Base-by-base conservation (phyloP, 2,797 vertebrate genomes). In the Pangasius macronema region DNA sequence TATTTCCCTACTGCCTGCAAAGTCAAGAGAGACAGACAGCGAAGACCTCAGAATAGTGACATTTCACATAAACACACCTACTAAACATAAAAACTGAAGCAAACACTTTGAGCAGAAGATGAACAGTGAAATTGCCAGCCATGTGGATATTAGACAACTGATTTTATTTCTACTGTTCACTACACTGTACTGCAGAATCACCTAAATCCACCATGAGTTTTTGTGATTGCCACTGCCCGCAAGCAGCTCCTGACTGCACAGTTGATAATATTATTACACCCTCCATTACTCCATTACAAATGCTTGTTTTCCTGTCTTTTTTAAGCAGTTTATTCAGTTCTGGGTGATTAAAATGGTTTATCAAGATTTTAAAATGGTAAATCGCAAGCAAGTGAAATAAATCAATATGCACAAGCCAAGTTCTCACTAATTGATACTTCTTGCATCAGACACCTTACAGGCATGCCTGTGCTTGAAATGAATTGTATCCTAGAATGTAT, bases 1-100 rank as follows among this genome's bases (percentile, higher is more conserved):
- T 20, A 83, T 68, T n/a, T 83, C 49, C 22, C 14, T 67, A 30
- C n/a, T 8, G 39, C 24, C 70, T 39, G 13, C 61, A 85, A 86
- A 53, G 80, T 20, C 5, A 57, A 80, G 36, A 42, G 70, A 82
- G 27, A 24, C 11, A 42, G 83, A 42, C 3, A 24, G 85, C 30
- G 11, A 61, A 22, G 18, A 79, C 27, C 16, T 68, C 18, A 13
- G 20, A 79, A 36, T 27, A 27, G 55, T 81, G 33, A 46, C 57
- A 63, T 22, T 63, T 82, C 4, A 63, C 57, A n/a, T 42, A 27
- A 42, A n/a, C 22, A 42, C 36, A n/a, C 3, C 22, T 81, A 27
- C 53, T 80, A 39, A 36, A 80, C 5, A 59, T 79, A 59, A 59
- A 55, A 55, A 16, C 30, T 33, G 30, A 36, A 24, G 51, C 8